A percentile compares a stretch with the other conserved stretches of the same genome.
Conservation (phyloP, 2,113 vertebrate genomes). For the Sinocyclocheilus grahami region DNA sequence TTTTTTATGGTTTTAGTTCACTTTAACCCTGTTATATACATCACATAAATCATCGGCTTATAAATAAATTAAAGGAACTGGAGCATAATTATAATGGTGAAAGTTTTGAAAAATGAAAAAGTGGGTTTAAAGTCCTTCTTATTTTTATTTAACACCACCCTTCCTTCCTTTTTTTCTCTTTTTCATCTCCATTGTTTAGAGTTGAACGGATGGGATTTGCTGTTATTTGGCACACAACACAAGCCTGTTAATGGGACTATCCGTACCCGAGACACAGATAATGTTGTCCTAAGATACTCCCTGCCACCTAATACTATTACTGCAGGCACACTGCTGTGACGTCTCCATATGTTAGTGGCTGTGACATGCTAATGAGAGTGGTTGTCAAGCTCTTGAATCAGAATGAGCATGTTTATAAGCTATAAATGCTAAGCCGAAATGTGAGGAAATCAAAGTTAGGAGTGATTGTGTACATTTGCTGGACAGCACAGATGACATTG, state of each 20-base stretch:
- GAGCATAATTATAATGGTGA: background rate
- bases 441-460: background rate
- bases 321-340: background rate
- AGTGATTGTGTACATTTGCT: conserved; percentile 4
- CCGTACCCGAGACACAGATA: background rate
- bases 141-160: background rate
- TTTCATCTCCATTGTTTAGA: conserved; percentile 27
- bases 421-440: background rate
- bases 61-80: background rate
- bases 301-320: background rate
- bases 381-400: background rate
- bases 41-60: background rate
- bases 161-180: background rate
- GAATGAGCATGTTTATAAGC: background rate
- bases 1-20: background rate
- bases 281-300: conserved; percentile 33
- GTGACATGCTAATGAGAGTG: background rate
- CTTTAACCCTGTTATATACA: background rate
- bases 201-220: conserved; percentile 33
- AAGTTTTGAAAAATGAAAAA: background rate
- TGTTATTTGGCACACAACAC: conserved; percentile 33
- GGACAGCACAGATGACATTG: conserved; percentile 49
- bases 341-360: background rate
- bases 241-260: conserved; percentile 30
- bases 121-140: background rate